phyloP scores from a whole-genome alignment of 2,113 vertebrate species.

The Antennarius striatus region DNA sequence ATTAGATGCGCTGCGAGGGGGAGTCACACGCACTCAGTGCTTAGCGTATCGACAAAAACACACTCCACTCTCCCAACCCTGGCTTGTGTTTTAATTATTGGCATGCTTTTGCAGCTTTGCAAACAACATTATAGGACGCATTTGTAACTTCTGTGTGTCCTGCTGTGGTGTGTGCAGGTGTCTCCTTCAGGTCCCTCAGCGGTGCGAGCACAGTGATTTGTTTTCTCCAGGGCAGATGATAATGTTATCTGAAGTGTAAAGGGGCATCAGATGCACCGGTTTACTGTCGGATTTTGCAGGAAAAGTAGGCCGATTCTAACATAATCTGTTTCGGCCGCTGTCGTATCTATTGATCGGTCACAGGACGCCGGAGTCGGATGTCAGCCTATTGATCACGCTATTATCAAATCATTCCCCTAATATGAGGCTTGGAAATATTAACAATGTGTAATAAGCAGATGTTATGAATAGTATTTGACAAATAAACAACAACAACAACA shows the following conservation, averaged over 20 bases:
- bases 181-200: constrained; percentile 46
- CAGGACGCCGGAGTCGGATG: constrained; percentile 73
- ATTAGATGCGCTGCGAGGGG: constrained; percentile 21
- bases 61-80: constrained; percentile 26
- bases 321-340: constrained; percentile 62
- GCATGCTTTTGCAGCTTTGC: constrained; percentile 35
- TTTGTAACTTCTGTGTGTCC: constrained; percentile 64
- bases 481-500: background rate
- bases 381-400: constrained; percentile 71
- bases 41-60: constrained; percentile 11
- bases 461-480: constrained; percentile 32
- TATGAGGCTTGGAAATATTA: constrained; percentile 14
- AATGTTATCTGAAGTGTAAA: constrained; percentile 36
- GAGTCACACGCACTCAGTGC: constrained; percentile 35
- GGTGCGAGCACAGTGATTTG: constrained; percentile 37
- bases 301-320: constrained; percentile 40
- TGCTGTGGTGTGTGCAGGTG: constrained; percentile 41
- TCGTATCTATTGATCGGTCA: constrained; percentile 76
- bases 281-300: constrained; percentile 47
- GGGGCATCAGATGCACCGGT: constrained; percentile 47
- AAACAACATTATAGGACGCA: constrained; percentile 32
- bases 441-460: constrained; percentile 46
- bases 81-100: constrained; percentile 14
- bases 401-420: constrained; percentile 63
- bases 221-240: background rate